Base-by-base conservation (phyloP, 2,113 vertebrate genomes). In the Boulengeromyrus knoepffleri region DNA sequence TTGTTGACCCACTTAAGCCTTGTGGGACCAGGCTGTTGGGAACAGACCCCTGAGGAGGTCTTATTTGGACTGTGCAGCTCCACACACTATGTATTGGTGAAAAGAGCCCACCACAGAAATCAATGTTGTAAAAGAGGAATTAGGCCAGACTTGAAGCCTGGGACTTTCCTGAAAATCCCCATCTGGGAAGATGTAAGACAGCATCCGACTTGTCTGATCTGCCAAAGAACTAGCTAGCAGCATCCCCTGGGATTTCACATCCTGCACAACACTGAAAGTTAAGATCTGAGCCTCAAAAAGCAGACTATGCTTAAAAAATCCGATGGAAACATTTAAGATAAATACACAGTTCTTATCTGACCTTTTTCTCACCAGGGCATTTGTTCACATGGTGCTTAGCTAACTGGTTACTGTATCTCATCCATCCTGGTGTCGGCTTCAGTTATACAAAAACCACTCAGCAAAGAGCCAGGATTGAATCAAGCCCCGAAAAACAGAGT, bases 141-240 rank as follows among this genome's bases (percentile, higher is more conserved):
- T 74, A 90, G 90, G 85, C 86, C 90, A 21, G 8, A 46, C 42
- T 39, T 21, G 24, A 70, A 87, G 58, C 89, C 89, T 90, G 83
- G 62, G 90, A 88, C 36, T 90, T 39, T 39, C 49, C 90, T 90
- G 36, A 90, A 53, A 7, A 31, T 62, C 89, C 84, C 24, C 42
- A 15, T 58, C 58, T 36, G 8, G n/a, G 0, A 3, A 12, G 27
- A 74, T 85, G 83, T 85, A 42, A 74, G 12, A 49, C 8, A 88
- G 87, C 39, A n/a, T 12, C 42, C 39, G 21, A 42, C 87, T 46
- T 52, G 17, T 31, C n/a, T 50, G 85, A n/a, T 87, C 27, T 52
- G 13, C 85, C 50, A 8, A 87, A 87, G 49, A n/a, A 52, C 21
- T 50, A 36, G 10, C 66, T 74, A 36, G n/a, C 12, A 74, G 27